These are phyloP conservation scores for Amphimallon solstitiale DNA, from an alignment of 2,888 invertebrate species.

Conservation along the genomic window DNA sequence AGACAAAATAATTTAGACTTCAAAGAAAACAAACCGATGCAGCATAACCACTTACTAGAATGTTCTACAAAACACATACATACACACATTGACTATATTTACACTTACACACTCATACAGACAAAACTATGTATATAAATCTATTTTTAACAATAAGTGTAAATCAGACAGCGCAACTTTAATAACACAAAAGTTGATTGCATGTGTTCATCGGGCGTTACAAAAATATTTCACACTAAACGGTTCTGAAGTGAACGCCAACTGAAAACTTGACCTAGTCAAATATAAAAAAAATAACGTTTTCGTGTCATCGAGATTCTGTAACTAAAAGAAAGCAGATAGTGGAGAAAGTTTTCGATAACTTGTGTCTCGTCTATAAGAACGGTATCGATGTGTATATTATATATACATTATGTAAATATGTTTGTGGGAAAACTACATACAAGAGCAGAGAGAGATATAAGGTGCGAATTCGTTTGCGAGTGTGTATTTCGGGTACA, in stretches of 20 bases:
- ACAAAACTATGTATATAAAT: conserved; percentile 17
- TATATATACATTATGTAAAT: conserved; percentile 24
- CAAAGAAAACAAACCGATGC: not conserved
- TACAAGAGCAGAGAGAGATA: conserved; percentile 4
- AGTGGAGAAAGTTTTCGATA: conserved; percentile 21
- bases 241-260: conserved; percentile 19
- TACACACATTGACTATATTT: not conserved
- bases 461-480: conserved; percentile 1
- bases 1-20: not conserved
- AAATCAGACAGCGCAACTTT: conserved; percentile 14
- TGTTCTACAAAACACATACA: conserved; percentile 8
- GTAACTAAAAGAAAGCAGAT: conserved; percentile 14
- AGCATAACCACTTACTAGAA: conserved; percentile 28
- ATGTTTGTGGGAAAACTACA: conserved; percentile 1
- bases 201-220: conserved; percentile 14
- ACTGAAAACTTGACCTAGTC: conserved; percentile 38
- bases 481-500: not conserved
- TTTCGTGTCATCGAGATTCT: conserved; percentile 8
- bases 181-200: conserved; percentile 31
- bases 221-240: conserved; percentile 23
- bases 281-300: conserved; percentile 32
- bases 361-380: not conserved
- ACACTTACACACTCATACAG: too few species aligned
- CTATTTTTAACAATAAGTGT: conserved; percentile 32
- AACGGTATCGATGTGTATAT: conserved; percentile 11